A percentile compares a stretch with the other conserved stretches of the same genome.
Conservation (phyloP, 2,888 invertebrate genomes). For the Harpagoxenus sublaevis region DNA sequence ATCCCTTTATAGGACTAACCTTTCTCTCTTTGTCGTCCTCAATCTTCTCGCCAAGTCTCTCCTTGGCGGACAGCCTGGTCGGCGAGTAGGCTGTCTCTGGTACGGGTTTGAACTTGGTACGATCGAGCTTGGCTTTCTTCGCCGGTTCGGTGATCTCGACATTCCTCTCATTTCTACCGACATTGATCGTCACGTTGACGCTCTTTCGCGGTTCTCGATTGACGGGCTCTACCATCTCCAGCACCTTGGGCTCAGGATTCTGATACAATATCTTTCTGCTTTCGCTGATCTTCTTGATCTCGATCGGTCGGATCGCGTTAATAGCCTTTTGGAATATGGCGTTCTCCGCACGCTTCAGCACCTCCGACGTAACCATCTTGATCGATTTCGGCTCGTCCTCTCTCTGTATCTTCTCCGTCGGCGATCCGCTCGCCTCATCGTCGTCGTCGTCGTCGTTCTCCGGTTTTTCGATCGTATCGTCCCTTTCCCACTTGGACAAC, state of each 20-base stretch:
- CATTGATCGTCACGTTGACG: conserved; percentile 84
- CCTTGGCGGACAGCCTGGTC: conserved; percentile 91
- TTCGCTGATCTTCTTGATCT: conserved; percentile 91
- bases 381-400: conserved; percentile 79
- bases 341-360: conserved; percentile 96
- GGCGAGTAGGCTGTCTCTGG: conserved; percentile 86
- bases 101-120: conserved; percentile 82
- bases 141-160: conserved; percentile 83
- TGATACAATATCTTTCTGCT: conserved; percentile 90
- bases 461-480: conserved; percentile 84
- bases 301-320: conserved; percentile 92
- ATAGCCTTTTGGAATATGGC: conserved; percentile 96
- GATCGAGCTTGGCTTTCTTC: conserved; percentile 82
- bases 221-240: conserved; percentile 70
- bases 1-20: conserved; percentile 87
- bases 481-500: conserved; percentile 96
- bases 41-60: conserved; percentile 92
- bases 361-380: conserved; percentile 94
- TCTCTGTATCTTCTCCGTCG: conserved; percentile 80
- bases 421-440: conserved; percentile 87
- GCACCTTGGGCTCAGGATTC: conserved; percentile 84
- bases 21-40: conserved; percentile 87
- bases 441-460: conserved; percentile 87
- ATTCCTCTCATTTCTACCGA: conserved; percentile 83
- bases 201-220: conserved; percentile 80